Base-by-base conservation (phyloP, 2,113 vertebrate genomes). In the Phrynosoma blainvillii region DNA sequence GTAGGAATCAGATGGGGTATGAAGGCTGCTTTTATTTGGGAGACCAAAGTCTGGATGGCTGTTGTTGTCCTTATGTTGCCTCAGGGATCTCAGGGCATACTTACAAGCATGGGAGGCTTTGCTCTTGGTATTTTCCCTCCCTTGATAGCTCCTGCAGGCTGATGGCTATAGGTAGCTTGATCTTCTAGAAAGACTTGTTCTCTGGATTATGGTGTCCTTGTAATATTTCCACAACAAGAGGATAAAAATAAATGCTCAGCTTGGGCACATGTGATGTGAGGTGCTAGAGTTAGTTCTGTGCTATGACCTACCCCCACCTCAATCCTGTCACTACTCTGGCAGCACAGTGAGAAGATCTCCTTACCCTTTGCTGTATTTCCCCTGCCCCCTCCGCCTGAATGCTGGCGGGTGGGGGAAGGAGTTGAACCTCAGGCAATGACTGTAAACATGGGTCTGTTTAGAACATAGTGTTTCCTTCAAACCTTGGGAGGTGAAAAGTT, bases 191-290 rank as follows among this genome's bases (percentile, higher is more conserved):
- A 85, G 62, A 18, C 71, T 30, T 59, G 65, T 75, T 80, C 59
- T 93, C 84, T 86, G 84, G 90, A 93, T 93, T 88, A 86, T 40
- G 20, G 16, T 56, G 76, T 71, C 89, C 85, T 70, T 40, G 84
- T 85, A 93, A 92, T 92, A 92, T 94, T 94, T 95, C 93, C 94
- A 96, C 94, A 93, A 90, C 94, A 92, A 88, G 83, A 14, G 93
- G 95, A 96, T 96, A 96, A 95, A 97, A 97, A 97, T 96, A 96
- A 97, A 97, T 96, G 95, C 92, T 90, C 92, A 82, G 90, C 89
- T 89, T 87, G 84, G 13, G 77, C 94, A 88, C 96, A 95, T 96
- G 95, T 96, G 96, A 96, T 91, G 93, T 92, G 94, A 93, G 85
- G 88, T 87, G 94, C 89, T 78, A 93, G 94, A 91, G 84, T 92